Base-by-base conservation (phyloP, 2,113 vertebrate species). In the Taurulus bubalis region DNA sequence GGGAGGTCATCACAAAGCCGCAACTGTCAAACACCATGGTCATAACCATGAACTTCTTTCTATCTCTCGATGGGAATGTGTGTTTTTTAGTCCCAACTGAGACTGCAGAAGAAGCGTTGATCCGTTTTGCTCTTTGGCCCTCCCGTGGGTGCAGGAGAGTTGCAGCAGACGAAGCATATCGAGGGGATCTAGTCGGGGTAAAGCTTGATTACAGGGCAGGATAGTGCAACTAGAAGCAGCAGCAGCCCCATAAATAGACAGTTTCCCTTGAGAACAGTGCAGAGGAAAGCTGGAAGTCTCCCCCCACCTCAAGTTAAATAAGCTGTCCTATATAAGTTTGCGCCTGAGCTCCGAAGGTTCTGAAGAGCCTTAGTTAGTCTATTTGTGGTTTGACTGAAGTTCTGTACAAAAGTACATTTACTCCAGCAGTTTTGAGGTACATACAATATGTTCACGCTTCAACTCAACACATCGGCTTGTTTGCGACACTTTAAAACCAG, bases 311-410 rank as follows among this genome's bases (percentile, higher is more conserved):
- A 78, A 89, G 81, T 91, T 90, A 91, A 87, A 92, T 79, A 75
- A 70, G 79, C 79, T 87, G 94, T 75, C 95, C 95, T 94, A 95
- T 74, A 94, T 95, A 95, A 80, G 77, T 89, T 91, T 87, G 60
- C 69, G 65, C 79, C 71, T 56, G 36, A 90, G 75, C 83, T 75
- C 66, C 11, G 38, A 38, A 34, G 70, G 62, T 77, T 85, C 45
- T 78, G 62, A 74, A 45, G 30, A 78, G 65, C 36, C 59, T 42
- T 34, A 45, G 56, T 45, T 15, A 4, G 10, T 68, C 22, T 22
- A 10, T 49, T 14, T 32, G n/a, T 36, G 36, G n/a, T 62, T 15
- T 58, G 28, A 45, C 3, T 40, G 36, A 24, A 18, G 42, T 70
- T 55, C 0, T 4, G 3, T 24, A 66, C 10, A 56, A 24, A 26